phyloP scores from a whole-genome alignment of 92 coral and sea anemone species.

The Phymanthus crucifer region DNA sequence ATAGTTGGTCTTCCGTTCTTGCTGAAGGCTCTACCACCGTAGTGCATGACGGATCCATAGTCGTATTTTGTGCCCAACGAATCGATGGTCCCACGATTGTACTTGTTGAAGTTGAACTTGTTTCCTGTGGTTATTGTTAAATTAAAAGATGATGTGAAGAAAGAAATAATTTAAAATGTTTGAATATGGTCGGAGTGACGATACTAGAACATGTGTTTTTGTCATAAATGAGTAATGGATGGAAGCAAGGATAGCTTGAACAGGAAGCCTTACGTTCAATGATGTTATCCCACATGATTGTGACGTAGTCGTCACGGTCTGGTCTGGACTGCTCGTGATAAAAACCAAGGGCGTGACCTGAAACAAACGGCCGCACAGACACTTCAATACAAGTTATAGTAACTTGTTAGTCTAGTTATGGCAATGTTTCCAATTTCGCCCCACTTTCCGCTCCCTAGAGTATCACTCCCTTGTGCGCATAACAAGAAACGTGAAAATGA shows the following conservation, averaged over 20 bases:
- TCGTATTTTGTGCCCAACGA: conserved; percentile 77
- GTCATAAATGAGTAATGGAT: neutral
- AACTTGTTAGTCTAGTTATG: no score
- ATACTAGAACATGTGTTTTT: no score
- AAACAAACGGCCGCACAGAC: no score
- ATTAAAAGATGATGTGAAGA: no score
- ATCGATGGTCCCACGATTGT: conserved; percentile 66
- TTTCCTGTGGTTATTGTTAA: conserved; percentile 13
- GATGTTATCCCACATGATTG: conserved; percentile 65
- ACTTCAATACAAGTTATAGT: no score
- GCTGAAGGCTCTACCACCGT: conserved; percentile 60
- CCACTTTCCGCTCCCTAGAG: no score
- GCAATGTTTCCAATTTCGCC: no score
- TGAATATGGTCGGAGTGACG: no score
- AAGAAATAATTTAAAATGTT: no score
- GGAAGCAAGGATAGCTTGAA: neutral
- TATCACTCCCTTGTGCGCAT: no score
- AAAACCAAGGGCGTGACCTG: conserved; percentile 74
- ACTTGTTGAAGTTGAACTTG: conserved; percentile 78
- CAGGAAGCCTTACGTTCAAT: conserved; percentile 34
- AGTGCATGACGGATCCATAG: conserved; percentile 79
- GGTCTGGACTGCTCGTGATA: conserved; percentile 82
- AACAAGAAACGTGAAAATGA: no score
- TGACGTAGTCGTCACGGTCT: conserved; percentile 66
- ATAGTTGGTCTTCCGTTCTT: conserved; percentile 73